Evolutionary conservation across 2,888 invertebrate species (phyloP).

Genomic region (Ophion ventricosus): DNA sequence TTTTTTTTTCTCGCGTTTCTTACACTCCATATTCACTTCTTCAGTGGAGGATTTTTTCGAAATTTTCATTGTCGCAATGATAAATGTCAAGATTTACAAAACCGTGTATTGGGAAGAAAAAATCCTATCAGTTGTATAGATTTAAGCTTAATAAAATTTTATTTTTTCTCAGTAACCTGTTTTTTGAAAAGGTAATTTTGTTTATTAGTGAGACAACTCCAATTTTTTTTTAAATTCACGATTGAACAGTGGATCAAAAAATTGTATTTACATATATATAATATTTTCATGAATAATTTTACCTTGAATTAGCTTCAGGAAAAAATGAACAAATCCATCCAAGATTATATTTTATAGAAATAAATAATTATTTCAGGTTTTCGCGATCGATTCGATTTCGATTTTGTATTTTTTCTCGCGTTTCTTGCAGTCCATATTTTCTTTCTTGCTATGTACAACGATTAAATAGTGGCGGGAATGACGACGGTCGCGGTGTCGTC

Average conservation of each 20-base stretch:
- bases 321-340: neutral
- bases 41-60: no score
- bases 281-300: neutral
- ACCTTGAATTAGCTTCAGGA: neutral
- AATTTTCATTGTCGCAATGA: no score
- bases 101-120: no score
- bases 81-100: no score
- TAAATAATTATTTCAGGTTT: constrained; percentile 1
- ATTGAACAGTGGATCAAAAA: no score
- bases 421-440: neutral
- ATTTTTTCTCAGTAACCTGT: no score
- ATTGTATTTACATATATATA: no score
- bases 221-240: no score
- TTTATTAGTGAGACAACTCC: no score
- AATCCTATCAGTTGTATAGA: no score
- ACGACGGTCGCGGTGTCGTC: neutral
- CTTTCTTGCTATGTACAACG: neutral
- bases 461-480: neutral
- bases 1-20: constrained; percentile 1
- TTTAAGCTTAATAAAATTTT: no score
- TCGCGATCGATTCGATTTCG: neutral
- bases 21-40: neutral
- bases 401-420: neutral
- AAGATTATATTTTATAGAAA: neutral
- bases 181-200: no score